Evolutionary conservation across 2,888 invertebrate genomes (phyloP), one percentile per base, ranked within the genome.

Genomic region (Trichopria drosophilae): DNA sequence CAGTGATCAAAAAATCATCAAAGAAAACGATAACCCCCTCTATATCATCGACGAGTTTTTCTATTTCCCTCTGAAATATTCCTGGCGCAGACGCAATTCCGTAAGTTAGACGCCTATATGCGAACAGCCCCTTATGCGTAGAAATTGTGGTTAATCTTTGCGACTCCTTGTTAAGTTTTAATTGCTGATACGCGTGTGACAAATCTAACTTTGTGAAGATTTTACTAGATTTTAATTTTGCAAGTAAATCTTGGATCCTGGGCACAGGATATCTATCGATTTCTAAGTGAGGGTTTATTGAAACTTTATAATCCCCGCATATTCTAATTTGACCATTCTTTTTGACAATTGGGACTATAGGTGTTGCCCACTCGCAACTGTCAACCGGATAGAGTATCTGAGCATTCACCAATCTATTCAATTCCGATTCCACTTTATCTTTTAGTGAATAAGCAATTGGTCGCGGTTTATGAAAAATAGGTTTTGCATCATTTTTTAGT

Each of bases 301-400:
- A 71, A 0, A 68, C 35, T 40, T 62, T 64, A 37, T 55, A 69
- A 56, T 74, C 71, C 1, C 65, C 69, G 46, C 72, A 72, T n/a
- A 72, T 53, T 12, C 70, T 37, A 5, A 69, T 55, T 32, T 45
- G 31, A 1, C 67, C 69, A 48, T 71, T 59, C 6, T 54, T 58
- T 55, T 74, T 73, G 2, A 67, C 41, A 2, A 74, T 62, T 1
- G 69, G 65, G 3, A 73, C 71, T 5, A 75, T 61, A 1, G 72
- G 71, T 32, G 65, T 63, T 13, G 62, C 67, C 65, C 67, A 65
- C 10, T 65, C 53, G 7, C 59, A 59, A 32, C 41, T 51, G 29
- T 63, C 60, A 3, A 66, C 59, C 18, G 53, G 44, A 5, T 43
- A 37, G 16, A 63, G 40, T 10, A 62, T 57, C 18, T 57, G 53